phyloP scores from a whole-genome alignment of 2,113 vertebrate species.

The Monopterus albus region DNA sequence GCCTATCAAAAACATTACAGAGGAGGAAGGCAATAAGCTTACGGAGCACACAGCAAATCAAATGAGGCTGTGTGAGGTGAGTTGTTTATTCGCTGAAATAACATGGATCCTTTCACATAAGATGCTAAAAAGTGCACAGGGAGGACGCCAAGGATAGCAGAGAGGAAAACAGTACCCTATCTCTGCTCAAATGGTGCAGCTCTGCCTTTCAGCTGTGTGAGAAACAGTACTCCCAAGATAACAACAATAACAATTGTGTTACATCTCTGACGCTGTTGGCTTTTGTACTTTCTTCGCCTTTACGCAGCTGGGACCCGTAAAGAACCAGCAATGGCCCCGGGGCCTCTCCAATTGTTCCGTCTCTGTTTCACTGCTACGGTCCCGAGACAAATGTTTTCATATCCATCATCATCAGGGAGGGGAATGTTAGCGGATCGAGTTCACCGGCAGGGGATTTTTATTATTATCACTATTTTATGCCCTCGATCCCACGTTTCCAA shows the following conservation, averaged over 20 bases:
- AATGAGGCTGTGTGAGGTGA: constrained; percentile 2
- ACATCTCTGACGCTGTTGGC: constrained; percentile 38
- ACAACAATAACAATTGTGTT: constrained; percentile 50
- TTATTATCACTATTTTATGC: neutral
- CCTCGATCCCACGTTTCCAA: neutral
- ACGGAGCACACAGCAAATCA: constrained; percentile 2
- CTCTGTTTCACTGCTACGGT: constrained; percentile 26
- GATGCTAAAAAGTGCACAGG: constrained; percentile 14
- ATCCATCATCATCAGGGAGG: constrained; percentile 37
- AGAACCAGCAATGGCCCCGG: constrained; percentile 32
- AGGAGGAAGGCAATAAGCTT: neutral
- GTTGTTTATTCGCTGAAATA: constrained; percentile 25
- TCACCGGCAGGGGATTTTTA: neutral
- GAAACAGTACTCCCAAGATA: constrained; percentile 60
- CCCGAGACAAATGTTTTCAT: constrained; percentile 55
- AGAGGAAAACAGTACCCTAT: neutral
- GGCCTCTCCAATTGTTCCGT: constrained; percentile 57
- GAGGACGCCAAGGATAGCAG: neutral
- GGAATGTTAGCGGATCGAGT: constrained; percentile 26
- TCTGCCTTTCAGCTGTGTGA: constrained; percentile 38
- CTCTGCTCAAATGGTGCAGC: constrained; percentile 25
- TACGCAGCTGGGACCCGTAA: constrained; percentile 56
- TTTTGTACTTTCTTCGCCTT: constrained; percentile 61
- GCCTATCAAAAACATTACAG: neutral
- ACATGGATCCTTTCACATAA: neutral